phyloP scores from a whole-genome alignment of 2,113 vertebrate genomes.

The Varanus komodoensis region DNA sequence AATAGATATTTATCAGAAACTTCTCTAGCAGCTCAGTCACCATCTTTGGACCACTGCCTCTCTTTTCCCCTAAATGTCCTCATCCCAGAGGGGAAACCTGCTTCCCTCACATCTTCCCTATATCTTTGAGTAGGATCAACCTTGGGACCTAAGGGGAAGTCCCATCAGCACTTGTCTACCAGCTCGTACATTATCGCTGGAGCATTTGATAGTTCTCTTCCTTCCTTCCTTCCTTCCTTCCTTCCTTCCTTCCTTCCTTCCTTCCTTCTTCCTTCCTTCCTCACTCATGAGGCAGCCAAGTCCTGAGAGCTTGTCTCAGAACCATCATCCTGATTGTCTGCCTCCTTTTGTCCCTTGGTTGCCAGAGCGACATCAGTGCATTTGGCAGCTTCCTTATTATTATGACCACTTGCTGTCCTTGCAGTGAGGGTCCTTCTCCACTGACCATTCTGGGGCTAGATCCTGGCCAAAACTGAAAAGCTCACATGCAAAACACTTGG shows the following conservation, averaged over 20 bases:
- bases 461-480: neutral
- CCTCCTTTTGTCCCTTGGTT: too few species aligned
- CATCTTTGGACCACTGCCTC: neutral
- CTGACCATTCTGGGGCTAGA: too few species aligned
- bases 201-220: neutral
- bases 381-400: too few species aligned
- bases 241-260: neutral
- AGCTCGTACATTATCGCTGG: neutral
- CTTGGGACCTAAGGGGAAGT: neutral
- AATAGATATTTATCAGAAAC: neutral
- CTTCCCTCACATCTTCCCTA: neutral
- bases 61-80: neutral
- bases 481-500: neutral
- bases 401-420: too few species aligned
- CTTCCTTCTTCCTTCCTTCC: neutral
- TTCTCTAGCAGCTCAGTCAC: neutral
- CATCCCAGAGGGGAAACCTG: neutral
- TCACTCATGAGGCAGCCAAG: too few species aligned
- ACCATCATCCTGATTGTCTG: too few species aligned
- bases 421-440: too few species aligned
- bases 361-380: too few species aligned
- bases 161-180: neutral
- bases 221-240: neutral
- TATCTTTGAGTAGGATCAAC: neutral
- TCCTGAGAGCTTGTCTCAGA: too few species aligned